Evolutionary conservation across 2,888 invertebrate species (phyloP).

Genomic region (Orthosia gracilis): DNA sequence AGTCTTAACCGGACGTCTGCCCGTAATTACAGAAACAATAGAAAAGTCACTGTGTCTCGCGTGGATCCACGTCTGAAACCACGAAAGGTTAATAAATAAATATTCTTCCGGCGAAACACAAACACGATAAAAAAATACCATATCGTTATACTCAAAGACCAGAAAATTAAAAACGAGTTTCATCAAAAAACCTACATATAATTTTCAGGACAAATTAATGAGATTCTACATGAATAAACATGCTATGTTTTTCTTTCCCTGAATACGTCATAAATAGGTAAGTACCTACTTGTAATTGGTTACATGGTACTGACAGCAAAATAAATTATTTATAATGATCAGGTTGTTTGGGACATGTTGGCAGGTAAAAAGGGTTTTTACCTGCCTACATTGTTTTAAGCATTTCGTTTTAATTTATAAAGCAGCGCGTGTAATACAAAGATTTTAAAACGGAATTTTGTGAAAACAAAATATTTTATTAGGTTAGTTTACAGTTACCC

Average conservation of each 20-base stretch:
- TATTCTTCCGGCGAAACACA: too few species aligned
- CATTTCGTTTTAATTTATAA: slow-evolving; percentile 3
- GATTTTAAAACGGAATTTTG: slow-evolving; percentile 2
- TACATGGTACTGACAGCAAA: slow-evolving; percentile 15
- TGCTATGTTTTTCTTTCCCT: slow-evolving; percentile 19
- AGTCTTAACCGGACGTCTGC: too few species aligned
- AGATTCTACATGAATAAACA: slow-evolving; percentile 24
- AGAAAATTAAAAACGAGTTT: background rate
- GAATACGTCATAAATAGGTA: slow-evolving; percentile 36
- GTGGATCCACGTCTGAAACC: too few species aligned
- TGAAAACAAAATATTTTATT: background rate
- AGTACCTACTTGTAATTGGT: slow-evolving; percentile 19
- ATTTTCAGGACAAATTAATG: slow-evolving; percentile 25
- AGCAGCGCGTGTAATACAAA: slow-evolving; percentile 3
- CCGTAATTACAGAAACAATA: too few species aligned
- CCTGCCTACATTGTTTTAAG: slow-evolving; percentile 39
- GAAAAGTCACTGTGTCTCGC: too few species aligned
- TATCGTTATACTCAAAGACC: too few species aligned
- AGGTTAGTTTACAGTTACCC: background rate
- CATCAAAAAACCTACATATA: background rate
- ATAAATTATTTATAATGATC: slow-evolving; percentile 33
- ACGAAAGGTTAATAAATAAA: too few species aligned
- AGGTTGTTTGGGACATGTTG: slow-evolving; percentile 19
- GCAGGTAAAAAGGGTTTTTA: slow-evolving; percentile 51
- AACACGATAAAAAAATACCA: background rate